Evolutionary conservation across 2,113 vertebrate species (phyloP), one percentile per base, ranked within the genome.

Genomic region (Fregetta grallaria): DNA sequence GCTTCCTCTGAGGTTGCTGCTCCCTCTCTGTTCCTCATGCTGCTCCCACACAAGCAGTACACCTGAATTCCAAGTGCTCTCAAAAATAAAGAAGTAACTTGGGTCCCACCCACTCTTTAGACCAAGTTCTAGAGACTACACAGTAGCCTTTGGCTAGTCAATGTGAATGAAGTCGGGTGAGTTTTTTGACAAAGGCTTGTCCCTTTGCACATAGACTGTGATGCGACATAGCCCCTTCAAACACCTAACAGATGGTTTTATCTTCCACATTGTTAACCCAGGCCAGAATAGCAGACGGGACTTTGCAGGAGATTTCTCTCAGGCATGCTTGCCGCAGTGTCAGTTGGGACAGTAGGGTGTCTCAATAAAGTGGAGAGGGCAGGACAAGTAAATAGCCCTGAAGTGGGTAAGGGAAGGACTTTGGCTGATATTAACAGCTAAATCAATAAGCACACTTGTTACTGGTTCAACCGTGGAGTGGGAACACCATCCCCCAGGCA

Each of bases 391-490:
- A 91, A 94, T 13, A 95, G n/a, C 3, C n/a, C 62, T 92, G 30
- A 76, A 94, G 74, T 36, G 59, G 63, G 38, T 3, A 34, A 76
- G 22, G 59, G 71, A 90, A 92, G 84, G 77, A 77, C 81, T 80
- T 67, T 62, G 89, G 84, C 70, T 92, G 89, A 36, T 66, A 76
- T 22, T 45, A 92, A 50, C 86, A 91, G 84, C 89, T 96, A 93
- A 95, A 80, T 83, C 93, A 94, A 90, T 16, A 96, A 63, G 49
- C 23, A 73, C 52, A 40, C 55, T 80, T 63, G 29, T 34, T 85
- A 42, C 45, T 78, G 68, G 62, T 59, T 78, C 71, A 87, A 12
- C n/a, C 19, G 1, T 3, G 42, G 77, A 44, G 71, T 59, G 91
- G 38, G 73, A 85, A 79, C 76, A 72, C 53, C 76, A 59, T 67